Conservation (phyloP, 1,140 invertebrate species). For the Pissodes strobi region DNA sequence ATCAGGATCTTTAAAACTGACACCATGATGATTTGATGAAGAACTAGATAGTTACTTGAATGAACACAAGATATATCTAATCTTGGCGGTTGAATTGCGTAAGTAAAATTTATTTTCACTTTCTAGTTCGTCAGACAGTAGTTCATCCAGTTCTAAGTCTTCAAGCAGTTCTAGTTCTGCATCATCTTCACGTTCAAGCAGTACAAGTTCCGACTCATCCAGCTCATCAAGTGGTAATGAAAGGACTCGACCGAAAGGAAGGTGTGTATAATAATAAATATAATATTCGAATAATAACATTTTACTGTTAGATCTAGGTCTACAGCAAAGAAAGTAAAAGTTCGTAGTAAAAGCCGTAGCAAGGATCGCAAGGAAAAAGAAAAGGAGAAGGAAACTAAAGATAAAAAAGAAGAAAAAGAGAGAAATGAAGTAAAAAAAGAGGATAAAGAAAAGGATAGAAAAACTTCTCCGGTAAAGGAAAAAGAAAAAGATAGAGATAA, state of each 20-base stretch:
- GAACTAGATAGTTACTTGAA: too few relatives aligned
- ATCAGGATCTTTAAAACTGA: too few relatives aligned
- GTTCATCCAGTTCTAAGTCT: conserved; percentile 64
- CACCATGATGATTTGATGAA: too few relatives aligned
- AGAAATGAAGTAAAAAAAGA: conserved; percentile 58
- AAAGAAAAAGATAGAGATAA: conserved; percentile 60
- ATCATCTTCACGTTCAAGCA: conserved; percentile 75
- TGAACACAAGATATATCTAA: too few relatives aligned
- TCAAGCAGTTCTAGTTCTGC: conserved; percentile 70
- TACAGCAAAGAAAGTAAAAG: conserved; percentile 50
- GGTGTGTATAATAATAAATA: conserved; percentile 50
- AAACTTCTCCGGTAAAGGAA: conserved; percentile 55
- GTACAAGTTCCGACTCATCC: conserved; percentile 64
- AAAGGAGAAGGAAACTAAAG: conserved; percentile 61
- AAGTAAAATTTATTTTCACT: too few relatives aligned
- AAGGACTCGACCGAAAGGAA: conserved; percentile 64
- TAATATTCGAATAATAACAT: neutral
- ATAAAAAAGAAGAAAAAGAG: conserved; percentile 58
- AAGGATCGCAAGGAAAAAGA: conserved; percentile 57
- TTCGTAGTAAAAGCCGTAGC: conserved; percentile 54
- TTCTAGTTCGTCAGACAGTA: conserved; percentile 76
- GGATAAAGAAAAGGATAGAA: conserved; percentile 61
- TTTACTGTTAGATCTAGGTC: conserved; percentile 33
- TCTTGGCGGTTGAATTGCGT: too few relatives aligned
- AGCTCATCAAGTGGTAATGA: conserved; percentile 64